phyloP scores from a whole-genome alignment of 2,888 invertebrate species.

The Odontothrips loti region DNA sequence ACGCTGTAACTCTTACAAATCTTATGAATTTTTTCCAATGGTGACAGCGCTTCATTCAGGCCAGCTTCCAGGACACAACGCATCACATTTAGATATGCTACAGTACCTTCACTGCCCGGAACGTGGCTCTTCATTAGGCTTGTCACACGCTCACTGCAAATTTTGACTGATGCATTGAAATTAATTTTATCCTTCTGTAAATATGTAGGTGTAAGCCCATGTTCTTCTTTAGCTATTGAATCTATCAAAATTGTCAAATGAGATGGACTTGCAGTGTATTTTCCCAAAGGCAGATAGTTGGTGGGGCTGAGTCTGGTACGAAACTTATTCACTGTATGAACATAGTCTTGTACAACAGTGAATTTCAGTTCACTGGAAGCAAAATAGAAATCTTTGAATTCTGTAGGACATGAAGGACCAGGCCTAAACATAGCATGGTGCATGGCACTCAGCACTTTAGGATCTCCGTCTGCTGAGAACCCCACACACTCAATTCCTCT shows the following conservation, averaged over 20 bases:
- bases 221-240: not conserved
- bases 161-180: not conserved
- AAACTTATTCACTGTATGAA: not conserved
- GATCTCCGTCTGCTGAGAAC: not conserved
- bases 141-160: constrained; percentile 12
- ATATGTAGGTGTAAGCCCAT: not conserved
- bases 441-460: not conserved
- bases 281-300: not conserved
- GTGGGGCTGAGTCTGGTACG: not conserved
- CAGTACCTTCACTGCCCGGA: not conserved
- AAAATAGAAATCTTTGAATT: not conserved
- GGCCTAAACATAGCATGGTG: not conserved
- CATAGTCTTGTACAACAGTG: not conserved
- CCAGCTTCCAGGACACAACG: not conserved
- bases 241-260: too few species aligned
- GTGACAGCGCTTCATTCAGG: not conserved
- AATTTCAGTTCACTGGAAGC: not conserved
- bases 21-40: not conserved
- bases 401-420: not conserved
- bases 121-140: not conserved
- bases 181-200: constrained; percentile 19
- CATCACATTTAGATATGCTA: not conserved
- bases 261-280: not conserved
- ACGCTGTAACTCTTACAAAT: too few species aligned
- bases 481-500: not conserved